Evolutionary conservation across 2,797 vertebrate genomes (phyloP).

Genomic region (Caiman crocodilus): DNA sequence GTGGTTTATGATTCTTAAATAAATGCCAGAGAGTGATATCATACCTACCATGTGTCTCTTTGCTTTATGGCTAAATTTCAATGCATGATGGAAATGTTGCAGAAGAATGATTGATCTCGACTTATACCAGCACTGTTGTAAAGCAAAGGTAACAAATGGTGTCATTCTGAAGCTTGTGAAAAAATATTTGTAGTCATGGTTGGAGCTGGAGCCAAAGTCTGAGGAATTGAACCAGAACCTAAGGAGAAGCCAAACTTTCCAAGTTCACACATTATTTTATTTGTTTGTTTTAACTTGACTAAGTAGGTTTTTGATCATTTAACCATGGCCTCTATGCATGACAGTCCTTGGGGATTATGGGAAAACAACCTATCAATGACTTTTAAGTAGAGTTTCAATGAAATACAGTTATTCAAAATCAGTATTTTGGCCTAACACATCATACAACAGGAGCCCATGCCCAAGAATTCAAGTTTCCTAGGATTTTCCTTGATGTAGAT

Average conservation of each 20-base stretch:
- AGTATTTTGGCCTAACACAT: slow-evolving; percentile 52
- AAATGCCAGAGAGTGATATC: slow-evolving; percentile 53
- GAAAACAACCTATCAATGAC: slow-evolving; percentile 39
- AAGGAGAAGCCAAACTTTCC: slow-evolving; percentile 62
- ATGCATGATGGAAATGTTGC: slow-evolving; percentile 67
- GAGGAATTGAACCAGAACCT: slow-evolving; percentile 71
- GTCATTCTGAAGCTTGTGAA: slow-evolving; percentile 78
- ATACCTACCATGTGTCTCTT: slow-evolving; percentile 61
- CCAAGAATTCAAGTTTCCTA: slow-evolving; percentile 53
- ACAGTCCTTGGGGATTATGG: slow-evolving; percentile 55
- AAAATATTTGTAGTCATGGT: slow-evolving; percentile 81
- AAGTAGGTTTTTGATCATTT: slow-evolving; percentile 76
- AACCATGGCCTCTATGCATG: slow-evolving; percentile 54
- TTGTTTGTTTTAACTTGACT: slow-evolving; percentile 75
- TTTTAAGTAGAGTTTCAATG: slow-evolving; percentile 57
- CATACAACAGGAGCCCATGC: slow-evolving; percentile 30
- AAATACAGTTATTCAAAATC: slow-evolving; percentile 62
- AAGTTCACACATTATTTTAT: slow-evolving; percentile 72
- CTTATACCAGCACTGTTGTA: slow-evolving; percentile 63
- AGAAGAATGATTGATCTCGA: slow-evolving; percentile 76
- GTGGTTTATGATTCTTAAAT: slow-evolving; percentile 55
- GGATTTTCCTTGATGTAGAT: slow-evolving; percentile 8
- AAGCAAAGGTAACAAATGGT: slow-evolving; percentile 82
- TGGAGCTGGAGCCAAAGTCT: slow-evolving; percentile 71
- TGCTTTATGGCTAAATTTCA: slow-evolving; percentile 61